Evolutionary conservation across 2,888 invertebrate species (phyloP).

Genomic region (Eupelmus urozonus): DNA sequence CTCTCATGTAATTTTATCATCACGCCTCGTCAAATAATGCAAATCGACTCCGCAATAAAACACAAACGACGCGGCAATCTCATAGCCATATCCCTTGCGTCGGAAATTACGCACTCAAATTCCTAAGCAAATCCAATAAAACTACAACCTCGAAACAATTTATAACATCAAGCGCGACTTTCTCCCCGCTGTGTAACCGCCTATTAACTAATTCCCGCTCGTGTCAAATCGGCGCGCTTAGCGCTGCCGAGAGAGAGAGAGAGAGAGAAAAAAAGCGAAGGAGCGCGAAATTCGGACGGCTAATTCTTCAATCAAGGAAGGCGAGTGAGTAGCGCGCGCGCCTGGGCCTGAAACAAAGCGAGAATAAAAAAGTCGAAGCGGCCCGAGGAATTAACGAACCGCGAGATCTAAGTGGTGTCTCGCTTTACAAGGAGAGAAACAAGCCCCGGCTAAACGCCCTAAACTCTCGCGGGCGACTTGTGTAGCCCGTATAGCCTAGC

Average conservation of each 20-base stretch:
- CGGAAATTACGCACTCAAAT: too few species aligned
- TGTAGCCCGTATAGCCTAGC: not conserved
- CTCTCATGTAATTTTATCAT: too few species aligned
- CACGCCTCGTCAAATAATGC: too few species aligned
- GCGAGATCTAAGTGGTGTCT: not conserved
- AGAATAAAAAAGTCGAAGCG: not conserved
- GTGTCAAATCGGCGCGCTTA: not conserved
- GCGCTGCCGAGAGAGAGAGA: not conserved
- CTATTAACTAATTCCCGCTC: too few species aligned
- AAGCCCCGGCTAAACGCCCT: not conserved
- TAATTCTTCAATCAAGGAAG: constrained; percentile 20
- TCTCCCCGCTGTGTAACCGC: too few species aligned
- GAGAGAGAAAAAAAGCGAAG: constrained; percentile 11
- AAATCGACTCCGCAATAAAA: too few species aligned
- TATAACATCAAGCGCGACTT: too few species aligned
- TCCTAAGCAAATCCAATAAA: too few species aligned
- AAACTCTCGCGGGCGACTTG: not conserved
- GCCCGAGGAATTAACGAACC: not conserved
- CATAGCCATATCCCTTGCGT: too few species aligned
- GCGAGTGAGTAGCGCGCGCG: not conserved
- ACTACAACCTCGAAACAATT: too few species aligned
- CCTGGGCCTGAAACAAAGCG: not conserved
- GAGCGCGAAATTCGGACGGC: not conserved
- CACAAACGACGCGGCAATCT: too few species aligned
- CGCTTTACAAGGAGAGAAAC: not conserved